A percentile compares a stretch with the other conserved stretches of the same genome.
phyloP scores from a whole-genome alignment of 2,888 invertebrate species.

The Chalcis sispes region DNA sequence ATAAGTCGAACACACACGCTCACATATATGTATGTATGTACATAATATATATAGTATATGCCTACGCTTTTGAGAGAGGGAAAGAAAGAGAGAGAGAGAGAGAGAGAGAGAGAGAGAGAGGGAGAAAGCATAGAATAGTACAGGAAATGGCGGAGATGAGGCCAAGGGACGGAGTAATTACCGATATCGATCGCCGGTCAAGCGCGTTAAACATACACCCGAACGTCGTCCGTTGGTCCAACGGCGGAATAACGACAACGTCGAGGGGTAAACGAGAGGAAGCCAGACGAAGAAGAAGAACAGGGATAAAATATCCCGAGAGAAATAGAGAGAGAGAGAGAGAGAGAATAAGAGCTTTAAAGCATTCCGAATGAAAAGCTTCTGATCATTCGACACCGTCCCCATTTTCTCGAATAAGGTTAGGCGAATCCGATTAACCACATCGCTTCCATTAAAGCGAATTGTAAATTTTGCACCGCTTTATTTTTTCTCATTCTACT shows the following conservation, averaged over 20 bases:
- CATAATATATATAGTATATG: too few relatives aligned
- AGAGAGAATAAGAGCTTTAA: background rate
- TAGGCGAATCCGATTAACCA: conserved; percentile 42
- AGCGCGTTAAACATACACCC: conserved; percentile 12
- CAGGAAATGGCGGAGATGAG: conserved; percentile 4
- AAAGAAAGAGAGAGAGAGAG: too few relatives aligned
- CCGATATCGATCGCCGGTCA: conserved; percentile 24
- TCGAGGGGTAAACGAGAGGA: background rate
- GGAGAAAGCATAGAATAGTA: background rate
- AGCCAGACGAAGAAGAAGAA: too few relatives aligned
- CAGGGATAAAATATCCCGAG: too few relatives aligned
- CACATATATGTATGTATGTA: too few relatives aligned
- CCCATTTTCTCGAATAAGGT: conserved; percentile 34
- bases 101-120: background rate
- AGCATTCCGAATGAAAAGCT: conserved; percentile 31
- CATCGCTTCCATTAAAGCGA: conserved; percentile 40
- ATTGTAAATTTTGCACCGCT: conserved; percentile 22
- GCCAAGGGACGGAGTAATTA: conserved; percentile 29
- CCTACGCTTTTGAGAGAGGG: background rate
- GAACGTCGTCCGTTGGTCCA: too few relatives aligned
- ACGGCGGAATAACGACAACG: background rate
- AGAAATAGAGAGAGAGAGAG: too few relatives aligned
- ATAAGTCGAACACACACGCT: too few relatives aligned
- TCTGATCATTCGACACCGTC: conserved; percentile 34
- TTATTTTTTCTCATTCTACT: background rate